These are phyloP conservation scores for Cheilosia grossa DNA, from an alignment of 2,888 invertebrate genomes.

Conservation along the genomic window DNA sequence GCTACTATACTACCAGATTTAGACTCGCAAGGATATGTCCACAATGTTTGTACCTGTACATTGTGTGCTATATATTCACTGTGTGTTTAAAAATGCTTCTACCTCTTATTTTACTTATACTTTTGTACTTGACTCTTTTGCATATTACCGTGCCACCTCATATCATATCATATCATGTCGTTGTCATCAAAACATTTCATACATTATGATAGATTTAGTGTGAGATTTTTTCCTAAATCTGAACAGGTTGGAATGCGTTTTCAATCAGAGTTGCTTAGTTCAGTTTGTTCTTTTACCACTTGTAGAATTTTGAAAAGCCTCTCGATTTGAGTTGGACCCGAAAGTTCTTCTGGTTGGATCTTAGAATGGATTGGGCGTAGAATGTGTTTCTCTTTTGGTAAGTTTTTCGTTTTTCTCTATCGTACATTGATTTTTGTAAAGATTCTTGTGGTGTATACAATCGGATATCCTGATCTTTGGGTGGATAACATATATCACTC, in stretches of 20 bases:
- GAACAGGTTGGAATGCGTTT: background rate
- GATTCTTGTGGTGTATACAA: too few species aligned
- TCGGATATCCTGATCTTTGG: too few species aligned
- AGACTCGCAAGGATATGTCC: constrained; percentile 21
- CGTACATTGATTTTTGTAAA: too few species aligned
- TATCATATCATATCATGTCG: constrained; percentile 37
- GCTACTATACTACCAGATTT: constrained; percentile 8
- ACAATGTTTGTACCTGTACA: constrained; percentile 37
- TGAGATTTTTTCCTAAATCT: background rate
- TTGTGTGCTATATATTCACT: constrained; percentile 28
- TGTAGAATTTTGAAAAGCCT: too few species aligned
- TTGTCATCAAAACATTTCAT: constrained; percentile 51
- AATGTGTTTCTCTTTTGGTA: too few species aligned
- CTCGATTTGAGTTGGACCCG: too few species aligned
- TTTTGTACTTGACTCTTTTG: constrained; percentile 15
- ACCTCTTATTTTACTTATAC: constrained; percentile 8
- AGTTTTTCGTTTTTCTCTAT: too few species aligned
- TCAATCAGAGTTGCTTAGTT: background rate
- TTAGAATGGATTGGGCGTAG: too few species aligned
- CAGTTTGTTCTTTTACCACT: background rate
- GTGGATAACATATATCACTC: too few species aligned
- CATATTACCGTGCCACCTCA: constrained; percentile 21
- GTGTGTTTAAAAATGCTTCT: constrained; percentile 24
- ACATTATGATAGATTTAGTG: background rate
- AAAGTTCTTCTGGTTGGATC: too few species aligned